Conservation (phyloP, 1,140 invertebrate species). For the Megalonaias nervosa region DNA sequence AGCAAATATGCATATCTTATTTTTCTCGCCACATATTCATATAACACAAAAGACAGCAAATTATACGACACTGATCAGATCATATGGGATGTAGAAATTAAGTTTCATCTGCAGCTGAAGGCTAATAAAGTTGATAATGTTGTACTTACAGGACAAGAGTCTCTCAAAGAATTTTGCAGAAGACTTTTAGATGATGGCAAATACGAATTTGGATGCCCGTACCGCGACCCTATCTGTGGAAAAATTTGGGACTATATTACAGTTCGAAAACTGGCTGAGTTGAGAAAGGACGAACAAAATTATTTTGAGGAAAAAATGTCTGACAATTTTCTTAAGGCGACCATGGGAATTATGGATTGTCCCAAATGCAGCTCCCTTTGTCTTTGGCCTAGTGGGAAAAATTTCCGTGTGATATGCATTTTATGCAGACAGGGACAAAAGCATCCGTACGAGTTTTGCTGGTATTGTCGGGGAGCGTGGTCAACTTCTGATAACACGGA, state of each 20-base stretch:
- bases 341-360: slow-evolving; percentile 33
- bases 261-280: slow-evolving; percentile 17
- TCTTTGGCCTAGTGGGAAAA: slow-evolving; percentile 11
- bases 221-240: slow-evolving; percentile 16
- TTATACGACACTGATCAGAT: too few species aligned
- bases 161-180: slow-evolving; percentile 29
- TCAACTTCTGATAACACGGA: background rate
- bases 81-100: too few species aligned
- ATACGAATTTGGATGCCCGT: slow-evolving; percentile 27
- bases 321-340: slow-evolving; percentile 24
- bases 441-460: slow-evolving; percentile 34
- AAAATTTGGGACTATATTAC: slow-evolving; percentile 23
- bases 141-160: slow-evolving; percentile 28
- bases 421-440: slow-evolving; percentile 18
- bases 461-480: slow-evolving; percentile 35
- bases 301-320: slow-evolving; percentile 34
- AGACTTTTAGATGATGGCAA: slow-evolving; percentile 19
- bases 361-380: slow-evolving; percentile 28
- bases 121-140: too few species aligned
- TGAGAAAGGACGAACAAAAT: slow-evolving; percentile 26
- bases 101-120: too few species aligned
- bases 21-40: too few species aligned
- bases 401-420: slow-evolving; percentile 21
- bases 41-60: too few species aligned
- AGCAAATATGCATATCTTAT: too few species aligned